Percentiles rank a stretch among this genome's conserved stretches.
Conservation (phyloP, 2,797 vertebrate species). For the Acestrorhynchus altus region DNA sequence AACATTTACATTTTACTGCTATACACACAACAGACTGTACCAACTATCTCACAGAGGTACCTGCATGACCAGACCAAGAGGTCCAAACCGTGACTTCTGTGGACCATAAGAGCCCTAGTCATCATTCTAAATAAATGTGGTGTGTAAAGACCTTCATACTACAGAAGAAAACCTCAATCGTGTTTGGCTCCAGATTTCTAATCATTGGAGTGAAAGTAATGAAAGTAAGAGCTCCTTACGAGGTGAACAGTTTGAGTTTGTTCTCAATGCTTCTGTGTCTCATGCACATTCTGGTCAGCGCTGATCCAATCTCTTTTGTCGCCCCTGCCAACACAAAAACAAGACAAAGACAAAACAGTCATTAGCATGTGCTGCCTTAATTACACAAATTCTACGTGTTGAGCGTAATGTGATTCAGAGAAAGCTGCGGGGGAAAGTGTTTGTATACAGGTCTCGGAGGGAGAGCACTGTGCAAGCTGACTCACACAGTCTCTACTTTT, state of each 20-base stretch:
- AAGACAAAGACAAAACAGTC: not conserved
- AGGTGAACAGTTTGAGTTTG: constrained; percentile 84
- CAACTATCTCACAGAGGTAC: too few relatives aligned
- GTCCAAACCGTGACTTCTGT: too few relatives aligned
- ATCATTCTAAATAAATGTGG: too few relatives aligned
- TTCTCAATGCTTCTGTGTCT: constrained; percentile 87
- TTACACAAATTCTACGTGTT: constrained; percentile 17
- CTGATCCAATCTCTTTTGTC: constrained; percentile 86
- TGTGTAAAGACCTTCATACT: too few relatives aligned
- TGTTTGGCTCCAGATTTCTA: not conserved
- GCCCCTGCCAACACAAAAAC: constrained; percentile 73
- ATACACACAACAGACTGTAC: too few relatives aligned
- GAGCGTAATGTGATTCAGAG: constrained; percentile 4
- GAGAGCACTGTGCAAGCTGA: not conserved
- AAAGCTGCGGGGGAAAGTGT: not conserved
- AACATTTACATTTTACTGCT: too few relatives aligned
- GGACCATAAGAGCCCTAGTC: too few relatives aligned
- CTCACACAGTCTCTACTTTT: not conserved
- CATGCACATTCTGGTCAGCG: constrained; percentile 87
- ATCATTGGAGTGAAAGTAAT: not conserved
- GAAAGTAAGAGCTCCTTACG: constrained; percentile 67
- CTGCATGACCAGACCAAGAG: too few relatives aligned
- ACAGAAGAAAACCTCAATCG: not conserved
- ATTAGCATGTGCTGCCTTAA: constrained; percentile 24
- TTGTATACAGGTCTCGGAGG: not conserved